Base-by-base conservation (phyloP, 2,888 invertebrate species). In the Epinotia brunnichana region DNA sequence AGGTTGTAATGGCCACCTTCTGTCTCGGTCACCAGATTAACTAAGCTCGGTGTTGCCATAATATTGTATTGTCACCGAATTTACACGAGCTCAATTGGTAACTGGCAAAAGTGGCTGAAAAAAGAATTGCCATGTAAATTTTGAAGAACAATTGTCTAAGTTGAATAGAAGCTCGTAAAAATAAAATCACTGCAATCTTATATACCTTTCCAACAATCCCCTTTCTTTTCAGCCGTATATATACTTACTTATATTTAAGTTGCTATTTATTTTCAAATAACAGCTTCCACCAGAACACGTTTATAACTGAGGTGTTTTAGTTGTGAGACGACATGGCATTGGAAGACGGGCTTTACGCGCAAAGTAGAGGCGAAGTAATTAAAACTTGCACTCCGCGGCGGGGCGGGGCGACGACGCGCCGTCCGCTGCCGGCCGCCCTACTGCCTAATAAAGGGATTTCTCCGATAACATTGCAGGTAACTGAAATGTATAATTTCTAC, bases 301-400 rank as follows among this genome's bases (percentile, higher is more conserved):
- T 87, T 86, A 87, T 89, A 87, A 89, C 89, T 84, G 85, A 83
- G 85, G 85, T 87, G 87, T 89, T 89, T 89, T 85, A 87, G 87
- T 87, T 87, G 82, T 82, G 81, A 85, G 84, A 86, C 81, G 88
- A 82, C 90, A 86, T 87, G 86, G 86, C 87, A 84, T 85, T 83
- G 84, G 80, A 83, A 84, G 82, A 88, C 86, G 83, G 86, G 86
- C 85, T 82, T 67, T 59, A 63, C 57, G 59, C 78, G 83, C 78
- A 80, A 87, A 89, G 87, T 83, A 83, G 85, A 85, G 81, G 84
- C 82, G 83, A 90, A 91, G 89, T 90, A 91, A 91, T 91, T 91
- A 91, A 91, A 91, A 91, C 83, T 91, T 90, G 85, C 85, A 84
- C 81, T 77, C 78, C 78, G 77, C 74, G 76, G 77, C 76, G 74